phyloP scores from a whole-genome alignment of 2,888 invertebrate genomes.

The Lithophane semibrunnea region DNA sequence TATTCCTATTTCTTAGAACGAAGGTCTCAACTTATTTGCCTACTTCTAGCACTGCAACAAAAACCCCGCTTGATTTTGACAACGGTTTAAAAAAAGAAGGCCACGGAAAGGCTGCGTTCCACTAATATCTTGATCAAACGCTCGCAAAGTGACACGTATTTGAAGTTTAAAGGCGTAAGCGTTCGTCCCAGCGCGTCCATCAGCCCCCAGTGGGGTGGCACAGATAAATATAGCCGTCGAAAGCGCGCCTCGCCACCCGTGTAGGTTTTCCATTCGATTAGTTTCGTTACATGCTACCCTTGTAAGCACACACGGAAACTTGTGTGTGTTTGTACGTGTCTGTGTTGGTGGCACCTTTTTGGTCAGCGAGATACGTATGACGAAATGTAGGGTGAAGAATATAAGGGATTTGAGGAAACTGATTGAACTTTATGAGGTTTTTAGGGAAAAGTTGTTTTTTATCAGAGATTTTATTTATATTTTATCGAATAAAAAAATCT shows the following conservation, averaged over 20 bases:
- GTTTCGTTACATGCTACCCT: constrained; percentile 70
- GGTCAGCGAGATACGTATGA: constrained; percentile 41
- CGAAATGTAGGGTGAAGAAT: constrained; percentile 7
- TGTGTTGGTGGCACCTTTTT: constrained; percentile 58
- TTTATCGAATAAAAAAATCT: no score
- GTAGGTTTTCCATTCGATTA: constrained; percentile 77
- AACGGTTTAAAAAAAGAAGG: constrained; percentile 56
- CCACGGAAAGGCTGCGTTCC: constrained; percentile 51
- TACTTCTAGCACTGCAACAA: background rate
- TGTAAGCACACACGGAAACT: constrained; percentile 52
- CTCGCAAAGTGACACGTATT: constrained; percentile 64
- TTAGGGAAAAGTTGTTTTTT: background rate
- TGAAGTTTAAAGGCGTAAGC: constrained; percentile 68
- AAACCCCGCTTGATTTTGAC: constrained; percentile 24
- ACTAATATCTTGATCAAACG: constrained; percentile 64
- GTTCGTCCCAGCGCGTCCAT: constrained; percentile 65
- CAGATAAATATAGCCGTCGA: constrained; percentile 71
- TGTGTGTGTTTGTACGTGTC: constrained; percentile 29
- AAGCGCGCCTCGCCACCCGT: constrained; percentile 73
- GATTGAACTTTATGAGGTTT: background rate
- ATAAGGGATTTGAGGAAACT: constrained; percentile 1
- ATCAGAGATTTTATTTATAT: background rate
- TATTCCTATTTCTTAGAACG: background rate
- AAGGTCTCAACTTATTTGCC: background rate
- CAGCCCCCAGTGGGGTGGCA: constrained; percentile 59